Evolutionary conservation across 64 coral and sea anemone species (phyloP).

Genomic region (Pachyseris speciosa): DNA sequence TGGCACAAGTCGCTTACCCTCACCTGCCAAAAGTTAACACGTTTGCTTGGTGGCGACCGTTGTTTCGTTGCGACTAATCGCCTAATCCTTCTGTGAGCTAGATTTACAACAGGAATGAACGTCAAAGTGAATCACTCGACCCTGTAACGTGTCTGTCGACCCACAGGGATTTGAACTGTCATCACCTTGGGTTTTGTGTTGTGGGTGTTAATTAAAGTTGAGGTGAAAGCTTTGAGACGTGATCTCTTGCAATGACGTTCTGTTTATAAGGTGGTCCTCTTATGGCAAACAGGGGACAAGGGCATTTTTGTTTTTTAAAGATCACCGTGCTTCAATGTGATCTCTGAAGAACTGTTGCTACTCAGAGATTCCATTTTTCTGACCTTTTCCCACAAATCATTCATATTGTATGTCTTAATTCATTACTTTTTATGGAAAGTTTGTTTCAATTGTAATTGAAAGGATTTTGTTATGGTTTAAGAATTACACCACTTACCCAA

Average conservation of each 20-base stretch:
- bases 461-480: not conserved
- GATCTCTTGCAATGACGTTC: not conserved
- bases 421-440: not conserved
- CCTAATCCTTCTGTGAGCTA: slow-evolving; percentile 46
- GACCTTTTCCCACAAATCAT: not conserved
- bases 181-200: slow-evolving; percentile 49
- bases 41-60: not conserved
- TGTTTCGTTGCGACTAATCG: slow-evolving; percentile 15
- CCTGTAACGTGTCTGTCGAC: slow-evolving; percentile 63
- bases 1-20: slow-evolving; percentile 51
- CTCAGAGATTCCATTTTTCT: not conserved
- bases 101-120: slow-evolving; percentile 9
- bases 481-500: not conserved
- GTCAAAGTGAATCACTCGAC: slow-evolving; percentile 35
- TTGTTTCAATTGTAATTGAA: no score
- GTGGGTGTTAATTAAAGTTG: slow-evolving; percentile 65
- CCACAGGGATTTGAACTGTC: slow-evolving; percentile 72
- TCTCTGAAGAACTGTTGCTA: no score
- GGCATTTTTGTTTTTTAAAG: no score
- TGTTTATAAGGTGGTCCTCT: slow-evolving; percentile 11
- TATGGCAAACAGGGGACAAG: not conserved
- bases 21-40: slow-evolving; percentile 21
- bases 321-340: not conserved
- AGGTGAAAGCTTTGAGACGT: slow-evolving; percentile 17
- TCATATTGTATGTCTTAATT: no score